Conservation (phyloP, 2,113 vertebrate genomes). For the pig (Sus scrofa) region T2T-Sscrofa CM000815.6:13867501-13868000, state of each 20-base stretch:
- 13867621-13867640: neutral
- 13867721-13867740: neutral
- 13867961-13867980: neutral
- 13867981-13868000: neutral
- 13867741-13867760: neutral
- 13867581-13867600: neutral
- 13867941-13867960: neutral
- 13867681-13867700: neutral
- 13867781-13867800: neutral
- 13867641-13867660: neutral
- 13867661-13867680: neutral
- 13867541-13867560: neutral
- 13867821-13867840: neutral
- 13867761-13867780: neutral
- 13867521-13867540: neutral
- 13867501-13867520: neutral
- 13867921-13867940: neutral
- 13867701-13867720: neutral
- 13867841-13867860: neutral
- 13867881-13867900: neutral
- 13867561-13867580: neutral
- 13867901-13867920: neutral
- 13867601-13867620: neutral
- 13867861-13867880: neutral
- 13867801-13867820: neutral